phyloP scores from a whole-genome alignment of 2,113 vertebrate species.

The Eurystomus gularis region DNA sequence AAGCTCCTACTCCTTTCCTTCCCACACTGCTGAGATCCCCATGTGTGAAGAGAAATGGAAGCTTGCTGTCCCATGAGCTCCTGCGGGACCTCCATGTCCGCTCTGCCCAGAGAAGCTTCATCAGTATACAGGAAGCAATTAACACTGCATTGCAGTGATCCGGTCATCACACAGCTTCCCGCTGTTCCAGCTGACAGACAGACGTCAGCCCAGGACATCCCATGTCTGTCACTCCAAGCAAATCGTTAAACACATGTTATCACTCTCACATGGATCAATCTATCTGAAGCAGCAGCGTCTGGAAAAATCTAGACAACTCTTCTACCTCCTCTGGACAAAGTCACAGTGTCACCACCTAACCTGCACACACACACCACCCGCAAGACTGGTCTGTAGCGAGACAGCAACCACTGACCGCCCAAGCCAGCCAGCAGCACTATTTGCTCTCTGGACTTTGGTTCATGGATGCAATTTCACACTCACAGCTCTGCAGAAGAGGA shows the following conservation, averaged over 20 bases:
- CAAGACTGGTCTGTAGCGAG: background rate
- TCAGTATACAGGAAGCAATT: background rate
- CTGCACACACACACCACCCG: rapidly evolving
- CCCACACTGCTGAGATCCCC: background rate
- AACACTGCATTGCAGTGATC: background rate
- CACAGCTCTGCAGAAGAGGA: background rate
- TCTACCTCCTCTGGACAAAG: background rate
- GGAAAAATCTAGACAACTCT: background rate
- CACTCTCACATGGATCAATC: background rate
- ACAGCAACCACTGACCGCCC: background rate
- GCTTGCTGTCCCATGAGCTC: background rate
- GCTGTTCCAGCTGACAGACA: background rate
- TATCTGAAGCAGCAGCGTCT: background rate
- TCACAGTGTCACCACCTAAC: background rate
- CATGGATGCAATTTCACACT: background rate
- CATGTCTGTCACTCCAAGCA: background rate
- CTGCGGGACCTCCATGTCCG: background rate
- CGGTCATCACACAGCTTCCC: background rate
- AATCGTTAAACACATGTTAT: rapidly evolving
- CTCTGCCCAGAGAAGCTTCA: background rate
- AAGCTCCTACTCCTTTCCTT: background rate
- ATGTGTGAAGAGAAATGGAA: background rate
- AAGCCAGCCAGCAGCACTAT: background rate
- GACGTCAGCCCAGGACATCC: background rate
- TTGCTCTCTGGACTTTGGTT: background rate